Percentiles rank a stretch among this genome's conserved stretches.
Evolutionary conservation across 2,797 vertebrate genomes (phyloP).

Genomic region (Cercopithecus neglectus): DNA sequence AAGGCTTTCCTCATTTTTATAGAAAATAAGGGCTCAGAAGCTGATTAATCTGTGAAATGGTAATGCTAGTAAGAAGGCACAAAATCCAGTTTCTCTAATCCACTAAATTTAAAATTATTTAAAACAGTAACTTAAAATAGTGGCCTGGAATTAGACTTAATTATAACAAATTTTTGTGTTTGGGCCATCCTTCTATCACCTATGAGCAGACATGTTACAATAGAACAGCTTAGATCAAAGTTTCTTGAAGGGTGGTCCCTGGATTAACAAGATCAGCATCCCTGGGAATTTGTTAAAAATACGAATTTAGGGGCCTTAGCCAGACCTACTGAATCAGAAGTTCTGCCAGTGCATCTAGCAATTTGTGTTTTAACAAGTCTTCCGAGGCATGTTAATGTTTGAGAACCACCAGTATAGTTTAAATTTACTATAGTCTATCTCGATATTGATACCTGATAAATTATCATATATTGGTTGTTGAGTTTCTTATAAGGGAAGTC

Average conservation of each 20-base stretch:
- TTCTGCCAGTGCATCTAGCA: neutral
- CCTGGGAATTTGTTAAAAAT: neutral
- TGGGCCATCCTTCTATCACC: neutral
- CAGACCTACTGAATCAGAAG: neutral
- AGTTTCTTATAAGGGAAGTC: neutral
- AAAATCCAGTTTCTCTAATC: neutral
- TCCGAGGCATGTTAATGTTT: neutral
- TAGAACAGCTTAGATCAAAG: neutral
- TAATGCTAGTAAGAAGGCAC: neutral
- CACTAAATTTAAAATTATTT: neutral
- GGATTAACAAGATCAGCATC: neutral
- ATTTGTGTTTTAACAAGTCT: neutral
- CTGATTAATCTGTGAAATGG: neutral
- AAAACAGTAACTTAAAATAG: constrained; percentile 30
- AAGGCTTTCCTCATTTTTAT: neutral
- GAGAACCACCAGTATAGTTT: neutral
- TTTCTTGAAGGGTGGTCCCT: neutral
- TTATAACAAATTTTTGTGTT: neutral
- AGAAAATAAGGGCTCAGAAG: neutral
- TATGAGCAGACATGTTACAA: neutral
- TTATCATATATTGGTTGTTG: neutral
- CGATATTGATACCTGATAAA: neutral
- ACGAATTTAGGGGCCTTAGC: neutral
- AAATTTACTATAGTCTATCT: neutral
- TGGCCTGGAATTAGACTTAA: neutral